These are phyloP conservation scores for Drepana arcuata DNA, from an alignment of 1,140 invertebrate genomes.

Conservation along the genomic window DNA sequence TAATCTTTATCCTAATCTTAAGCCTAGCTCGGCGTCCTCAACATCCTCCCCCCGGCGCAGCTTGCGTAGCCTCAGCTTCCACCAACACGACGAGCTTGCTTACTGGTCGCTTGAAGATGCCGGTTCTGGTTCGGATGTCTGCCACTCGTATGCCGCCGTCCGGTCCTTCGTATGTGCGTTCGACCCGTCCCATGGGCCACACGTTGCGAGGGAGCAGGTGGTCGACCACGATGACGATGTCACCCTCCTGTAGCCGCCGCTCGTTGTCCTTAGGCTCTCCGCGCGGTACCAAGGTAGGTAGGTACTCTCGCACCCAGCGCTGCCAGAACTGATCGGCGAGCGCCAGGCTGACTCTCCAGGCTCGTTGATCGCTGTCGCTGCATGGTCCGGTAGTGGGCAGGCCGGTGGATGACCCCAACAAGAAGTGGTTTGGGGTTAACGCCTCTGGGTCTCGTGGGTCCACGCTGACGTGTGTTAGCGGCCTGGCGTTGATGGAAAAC, in stretches of 20 bases:
- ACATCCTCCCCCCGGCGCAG: no score
- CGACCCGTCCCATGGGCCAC: slow-evolving; percentile 20
- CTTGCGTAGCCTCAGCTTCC: no score
- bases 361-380: slow-evolving; percentile 6
- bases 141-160: slow-evolving; percentile 23
- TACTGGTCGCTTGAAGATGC: slow-evolving; percentile 1
- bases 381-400: slow-evolving; percentile 7
- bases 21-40: no score
- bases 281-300: slow-evolving; percentile 12
- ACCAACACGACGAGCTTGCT: no score
- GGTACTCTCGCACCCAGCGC: slow-evolving; percentile 22
- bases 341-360: slow-evolving; percentile 15
- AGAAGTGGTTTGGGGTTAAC: slow-evolving; percentile 35
- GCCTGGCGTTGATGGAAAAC: slow-evolving; percentile 28
- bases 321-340: slow-evolving; percentile 25
- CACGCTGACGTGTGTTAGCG: slow-evolving; percentile 30
- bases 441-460: slow-evolving; percentile 17
- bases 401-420: slow-evolving; percentile 26
- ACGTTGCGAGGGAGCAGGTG: slow-evolving; percentile 6
- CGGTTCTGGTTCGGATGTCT: slow-evolving; percentile 14
- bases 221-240: slow-evolving; percentile 8
- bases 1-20: no score
- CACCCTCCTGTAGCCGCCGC: neutral
- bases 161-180: slow-evolving; percentile 16
- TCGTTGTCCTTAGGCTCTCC: slow-evolving; percentile 3